These are phyloP conservation scores for Nephotettix cincticeps DNA, from an alignment of 1,140 invertebrate genomes.

Conservation along the genomic window DNA sequence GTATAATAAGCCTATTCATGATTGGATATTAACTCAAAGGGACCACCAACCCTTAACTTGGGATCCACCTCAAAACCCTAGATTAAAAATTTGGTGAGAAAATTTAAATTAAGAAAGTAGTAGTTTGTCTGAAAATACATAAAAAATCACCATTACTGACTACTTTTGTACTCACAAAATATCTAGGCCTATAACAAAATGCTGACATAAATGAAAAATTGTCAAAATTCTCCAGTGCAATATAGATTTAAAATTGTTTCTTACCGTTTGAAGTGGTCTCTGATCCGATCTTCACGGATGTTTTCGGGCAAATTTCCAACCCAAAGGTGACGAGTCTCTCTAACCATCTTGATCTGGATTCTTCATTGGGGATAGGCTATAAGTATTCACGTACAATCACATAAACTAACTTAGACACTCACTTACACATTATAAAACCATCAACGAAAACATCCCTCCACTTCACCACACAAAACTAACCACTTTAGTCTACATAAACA, in stretches of 20 bases:
- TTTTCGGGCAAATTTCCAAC: conserved; percentile 99
- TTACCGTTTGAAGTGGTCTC: conserved; percentile 97
- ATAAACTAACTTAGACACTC: conserved; percentile 38
- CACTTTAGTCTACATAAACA: conserved; percentile 39
- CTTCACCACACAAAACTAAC: conserved; percentile 33
- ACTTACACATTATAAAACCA: conserved; percentile 35
- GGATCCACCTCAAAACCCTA: too few relatives aligned
- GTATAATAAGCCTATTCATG: too few relatives aligned
- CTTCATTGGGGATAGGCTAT: conserved; percentile 54
- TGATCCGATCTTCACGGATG: conserved; percentile 91
- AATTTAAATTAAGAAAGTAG: too few relatives aligned
- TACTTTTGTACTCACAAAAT: too few relatives aligned
- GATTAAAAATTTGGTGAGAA: too few relatives aligned
- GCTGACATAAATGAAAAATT: neutral
- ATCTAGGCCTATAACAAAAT: too few relatives aligned
- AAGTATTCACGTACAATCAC: conserved; percentile 37
- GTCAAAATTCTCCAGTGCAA: neutral
- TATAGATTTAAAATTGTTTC: conserved; percentile 32
- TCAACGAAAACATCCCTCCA: conserved; percentile 32
- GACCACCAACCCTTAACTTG: too few relatives aligned
- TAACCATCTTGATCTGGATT: conserved; percentile 92
- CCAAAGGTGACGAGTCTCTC: conserved; percentile 99
- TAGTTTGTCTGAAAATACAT: too few relatives aligned
- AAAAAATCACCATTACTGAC: too few relatives aligned
- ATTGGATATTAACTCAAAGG: too few relatives aligned